Conservation (phyloP, 2,113 vertebrate genomes). For the Sinosuthora webbiana region DNA sequence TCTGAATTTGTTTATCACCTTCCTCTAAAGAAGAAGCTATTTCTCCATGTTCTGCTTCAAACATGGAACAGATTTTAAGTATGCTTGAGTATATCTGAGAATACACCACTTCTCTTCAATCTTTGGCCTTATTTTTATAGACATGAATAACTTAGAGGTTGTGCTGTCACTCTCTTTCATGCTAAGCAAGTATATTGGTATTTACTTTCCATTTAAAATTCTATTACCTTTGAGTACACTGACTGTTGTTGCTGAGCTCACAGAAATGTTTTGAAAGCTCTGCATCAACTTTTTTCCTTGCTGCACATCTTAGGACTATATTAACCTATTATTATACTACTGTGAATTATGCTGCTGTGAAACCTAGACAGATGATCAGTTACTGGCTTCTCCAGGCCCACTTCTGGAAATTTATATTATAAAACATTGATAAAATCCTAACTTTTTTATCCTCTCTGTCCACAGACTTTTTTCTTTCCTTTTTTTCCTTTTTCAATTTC, state of each 20-base stretch:
- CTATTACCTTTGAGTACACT: background rate
- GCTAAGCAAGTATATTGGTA: background rate
- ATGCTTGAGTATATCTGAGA: background rate
- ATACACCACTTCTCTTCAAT: background rate
- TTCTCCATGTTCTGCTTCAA: background rate
- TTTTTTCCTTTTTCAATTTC: background rate
- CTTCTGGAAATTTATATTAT: background rate
- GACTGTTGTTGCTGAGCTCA: background rate
- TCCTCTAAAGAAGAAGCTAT: background rate
- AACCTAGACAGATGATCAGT: background rate
- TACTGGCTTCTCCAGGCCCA: background rate
- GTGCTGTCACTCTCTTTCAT: background rate
- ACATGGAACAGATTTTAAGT: background rate
- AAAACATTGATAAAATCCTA: background rate
- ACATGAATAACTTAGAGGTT: background rate
- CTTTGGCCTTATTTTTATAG: background rate
- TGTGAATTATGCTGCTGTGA: background rate
- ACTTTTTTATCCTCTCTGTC: background rate
- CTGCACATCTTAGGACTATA: background rate
- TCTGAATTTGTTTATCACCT: background rate
- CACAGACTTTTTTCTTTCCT: fast-evolving
- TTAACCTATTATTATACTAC: background rate
- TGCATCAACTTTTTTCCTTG: background rate
- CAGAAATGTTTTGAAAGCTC: background rate
- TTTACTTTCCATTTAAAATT: conserved; percentile 41